Evolutionary conservation across 2,113 vertebrate species (phyloP).

Genomic region (Perca fluviatilis): DNA sequence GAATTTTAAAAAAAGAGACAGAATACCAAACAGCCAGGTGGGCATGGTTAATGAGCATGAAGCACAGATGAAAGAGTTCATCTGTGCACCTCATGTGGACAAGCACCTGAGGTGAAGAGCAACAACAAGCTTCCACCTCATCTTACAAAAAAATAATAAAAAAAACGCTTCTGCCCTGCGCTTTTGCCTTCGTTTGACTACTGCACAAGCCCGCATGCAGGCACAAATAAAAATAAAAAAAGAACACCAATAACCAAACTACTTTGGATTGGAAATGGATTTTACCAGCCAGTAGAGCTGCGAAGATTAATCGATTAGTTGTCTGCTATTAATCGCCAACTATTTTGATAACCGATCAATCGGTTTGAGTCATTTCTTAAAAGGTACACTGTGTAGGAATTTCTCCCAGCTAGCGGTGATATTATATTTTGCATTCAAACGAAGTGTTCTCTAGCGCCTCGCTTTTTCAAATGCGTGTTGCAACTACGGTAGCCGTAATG

Average conservation of each 20-base stretch:
- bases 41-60: constrained; percentile 75
- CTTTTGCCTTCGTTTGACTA: background rate
- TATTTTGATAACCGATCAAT: too few relatives aligned
- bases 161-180: constrained; percentile 4
- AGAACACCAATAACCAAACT: background rate
- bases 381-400: too few relatives aligned
- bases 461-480: too few relatives aligned
- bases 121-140: constrained; percentile 13
- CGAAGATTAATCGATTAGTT: too few relatives aligned
- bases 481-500: too few relatives aligned
- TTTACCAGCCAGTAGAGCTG: background rate
- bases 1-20: constrained; percentile 10
- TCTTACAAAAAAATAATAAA: background rate
- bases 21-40: constrained; percentile 62
- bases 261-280: constrained; percentile 5
- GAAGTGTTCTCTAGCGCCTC: too few relatives aligned
- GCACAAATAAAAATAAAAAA: constrained; percentile 3
- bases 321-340: too few relatives aligned
- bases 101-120: constrained; percentile 62
- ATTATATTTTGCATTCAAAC: too few relatives aligned
- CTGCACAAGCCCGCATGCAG: background rate
- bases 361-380: too few relatives aligned
- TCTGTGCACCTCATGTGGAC: constrained; percentile 43
- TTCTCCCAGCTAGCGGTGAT: too few relatives aligned
- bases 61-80: constrained; percentile 80